These are phyloP conservation scores for Nemapogon koenigi DNA, from an alignment of 2,888 invertebrate genomes.

Conservation along the genomic window DNA sequence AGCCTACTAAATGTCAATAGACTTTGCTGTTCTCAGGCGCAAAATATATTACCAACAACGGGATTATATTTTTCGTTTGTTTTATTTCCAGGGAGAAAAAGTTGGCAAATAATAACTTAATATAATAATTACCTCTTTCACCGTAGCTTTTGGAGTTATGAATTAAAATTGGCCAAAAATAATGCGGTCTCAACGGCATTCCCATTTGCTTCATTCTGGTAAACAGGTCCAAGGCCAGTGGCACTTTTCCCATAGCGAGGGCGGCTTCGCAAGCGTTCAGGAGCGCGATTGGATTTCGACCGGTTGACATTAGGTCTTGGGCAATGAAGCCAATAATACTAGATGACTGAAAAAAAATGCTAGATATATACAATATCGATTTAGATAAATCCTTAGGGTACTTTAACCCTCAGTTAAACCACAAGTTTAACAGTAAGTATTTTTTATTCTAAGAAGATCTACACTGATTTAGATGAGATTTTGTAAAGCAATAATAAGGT, in stretches of 20 bases:
- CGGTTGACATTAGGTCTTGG: slow-evolving; percentile 47
- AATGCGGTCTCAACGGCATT: slow-evolving; percentile 61
- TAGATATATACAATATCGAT: not conserved
- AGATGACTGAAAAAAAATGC: slow-evolving; percentile 37
- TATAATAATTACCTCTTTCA: slow-evolving; percentile 50
- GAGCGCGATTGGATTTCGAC: slow-evolving; percentile 52
- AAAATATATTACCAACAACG: too few relatives aligned
- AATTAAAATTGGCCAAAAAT: slow-evolving; percentile 71
- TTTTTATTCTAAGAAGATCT: too few relatives aligned
- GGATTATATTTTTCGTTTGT: too few relatives aligned
- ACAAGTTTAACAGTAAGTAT: too few relatives aligned
- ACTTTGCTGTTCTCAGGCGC: too few relatives aligned
- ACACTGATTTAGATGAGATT: too few relatives aligned
- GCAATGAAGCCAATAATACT: slow-evolving; percentile 43
- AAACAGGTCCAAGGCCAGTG: slow-evolving; percentile 50
- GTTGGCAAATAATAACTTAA: too few relatives aligned
- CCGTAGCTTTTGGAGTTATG: slow-evolving; percentile 51
- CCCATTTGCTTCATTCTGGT: slow-evolving; percentile 42
- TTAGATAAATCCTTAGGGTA: too few relatives aligned
- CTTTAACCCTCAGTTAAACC: too few relatives aligned
- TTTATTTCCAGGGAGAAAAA: too few relatives aligned
- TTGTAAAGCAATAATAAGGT: too few relatives aligned
- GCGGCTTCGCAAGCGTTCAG: slow-evolving; percentile 62
- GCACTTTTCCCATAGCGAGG: slow-evolving; percentile 45
- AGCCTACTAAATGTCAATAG: too few relatives aligned